These are phyloP conservation scores for Rhynchonema sp. DNA, from an alignment of 2,888 invertebrate species.

Conservation along the genomic window DNA sequence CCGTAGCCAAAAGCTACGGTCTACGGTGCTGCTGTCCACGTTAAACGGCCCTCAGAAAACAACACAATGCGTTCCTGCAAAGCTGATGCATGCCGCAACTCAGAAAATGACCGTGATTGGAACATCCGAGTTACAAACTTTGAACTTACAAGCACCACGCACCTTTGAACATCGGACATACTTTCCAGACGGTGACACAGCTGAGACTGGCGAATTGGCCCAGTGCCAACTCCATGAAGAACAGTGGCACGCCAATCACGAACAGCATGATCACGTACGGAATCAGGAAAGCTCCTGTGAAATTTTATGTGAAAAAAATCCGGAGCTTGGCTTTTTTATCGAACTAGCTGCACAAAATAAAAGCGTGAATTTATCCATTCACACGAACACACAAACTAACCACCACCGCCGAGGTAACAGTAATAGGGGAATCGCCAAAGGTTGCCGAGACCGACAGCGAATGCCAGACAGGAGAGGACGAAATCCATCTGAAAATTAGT, in stretches of 20 bases:
- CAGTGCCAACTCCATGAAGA: slow-evolving; percentile 63
- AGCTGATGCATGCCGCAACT: no score
- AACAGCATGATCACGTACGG: slow-evolving; percentile 58
- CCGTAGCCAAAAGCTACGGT: no score
- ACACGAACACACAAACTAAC: slow-evolving; percentile 1
- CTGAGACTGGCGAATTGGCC: slow-evolving; percentile 54
- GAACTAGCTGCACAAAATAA: no score
- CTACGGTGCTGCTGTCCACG: no score
- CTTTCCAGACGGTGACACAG: slow-evolving; percentile 60
- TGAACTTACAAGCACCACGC: neutral
- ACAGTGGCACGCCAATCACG: slow-evolving; percentile 55
- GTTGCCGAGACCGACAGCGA: slow-evolving; percentile 35
- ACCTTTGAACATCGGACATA: slow-evolving; percentile 52
- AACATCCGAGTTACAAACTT: no score
- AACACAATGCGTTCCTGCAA: no score
- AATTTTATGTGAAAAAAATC: no score
- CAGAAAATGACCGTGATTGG: no score
- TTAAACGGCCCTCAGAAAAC: no score
- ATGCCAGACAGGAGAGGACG: slow-evolving; percentile 41
- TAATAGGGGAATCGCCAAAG: slow-evolving; percentile 46
- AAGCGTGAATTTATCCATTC: no score
- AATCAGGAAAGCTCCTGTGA: slow-evolving; percentile 47
- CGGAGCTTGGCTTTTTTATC: no score
- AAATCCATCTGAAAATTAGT: slow-evolving; percentile 23
- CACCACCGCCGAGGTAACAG: slow-evolving; percentile 20